Base-by-base conservation (phyloP, 2,888 invertebrate species). In the Exocentrus adspersus region DNA sequence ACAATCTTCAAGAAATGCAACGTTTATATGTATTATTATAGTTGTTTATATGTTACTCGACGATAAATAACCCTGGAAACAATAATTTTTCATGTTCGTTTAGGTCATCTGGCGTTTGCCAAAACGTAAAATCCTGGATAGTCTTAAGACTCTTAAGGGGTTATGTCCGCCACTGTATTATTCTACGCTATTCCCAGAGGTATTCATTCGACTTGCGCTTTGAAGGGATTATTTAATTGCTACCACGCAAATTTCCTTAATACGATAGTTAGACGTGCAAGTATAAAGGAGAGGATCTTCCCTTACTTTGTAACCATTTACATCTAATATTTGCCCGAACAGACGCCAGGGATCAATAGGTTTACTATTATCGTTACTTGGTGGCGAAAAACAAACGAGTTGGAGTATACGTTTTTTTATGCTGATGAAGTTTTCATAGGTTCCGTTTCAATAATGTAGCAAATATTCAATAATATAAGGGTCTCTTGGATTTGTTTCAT, bases 181-280 rank as follows among this genome's bases (percentile, higher is more conserved):
- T 51, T 42, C 42, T 41, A 28, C 28, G 37, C 54, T 60, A 79
- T 78, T 81, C 82, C 82, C 82, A 61, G 70, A 79, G 81, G 82
- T 79, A 81, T 81, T 81, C 80, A 79, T 80, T 79, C 77, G 76
- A 76, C 78, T 81, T 77, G 73, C 79, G 81, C 83, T 83, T 83
- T 83, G 83, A 83, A 81, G 82, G 83, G 83, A 83, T 83, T 83
- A 83, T 82, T 81, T 82, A 81, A 81, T 81, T 82, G 80, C 79
- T 78, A 76, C 77, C 75, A 77, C 79, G 79, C 76, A 80, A 80
- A 81, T 81, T 80, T 81, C 79, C 81, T 81, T 80, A 81, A 82
- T 81, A 79, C 81, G 80, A 77, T 80, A 81, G 81, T 80, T 80
- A 80, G 79, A 79, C 77, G 73, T 74, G 72, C 73, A 71, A 24